phyloP scores from a whole-genome alignment of 1,140 invertebrate species.

The Leptinotarsa texana region DNA sequence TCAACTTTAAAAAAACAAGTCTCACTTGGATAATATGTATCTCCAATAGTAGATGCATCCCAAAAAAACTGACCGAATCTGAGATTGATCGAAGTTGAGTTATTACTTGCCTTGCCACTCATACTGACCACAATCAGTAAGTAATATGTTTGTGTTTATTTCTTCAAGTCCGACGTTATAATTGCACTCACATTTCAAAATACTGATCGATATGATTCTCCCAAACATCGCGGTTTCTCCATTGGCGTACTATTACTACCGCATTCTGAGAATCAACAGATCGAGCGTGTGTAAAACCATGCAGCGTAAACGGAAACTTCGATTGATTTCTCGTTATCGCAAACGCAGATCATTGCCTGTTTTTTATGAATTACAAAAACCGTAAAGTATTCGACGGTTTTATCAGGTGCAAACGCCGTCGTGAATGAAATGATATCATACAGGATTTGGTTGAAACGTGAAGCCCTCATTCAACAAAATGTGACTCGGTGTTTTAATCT shows the following conservation, averaged over 20 bases:
- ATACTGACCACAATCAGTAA: slow-evolving; percentile 2
- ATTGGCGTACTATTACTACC: background rate
- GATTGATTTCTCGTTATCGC: no score
- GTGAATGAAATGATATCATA: background rate
- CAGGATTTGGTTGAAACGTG: background rate
- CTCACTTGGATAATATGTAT: background rate
- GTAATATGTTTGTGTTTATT: background rate
- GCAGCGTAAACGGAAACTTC: no score
- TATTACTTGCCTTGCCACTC: slow-evolving; percentile 1
- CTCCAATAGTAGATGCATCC: background rate
- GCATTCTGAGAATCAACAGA: background rate
- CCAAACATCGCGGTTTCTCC: slow-evolving; percentile 1
- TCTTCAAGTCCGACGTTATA: background rate
- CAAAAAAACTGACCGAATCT: background rate
- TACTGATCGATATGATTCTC: background rate
- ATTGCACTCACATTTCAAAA: background rate
- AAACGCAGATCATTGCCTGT: no score
- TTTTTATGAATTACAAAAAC: no score
- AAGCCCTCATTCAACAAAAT: background rate
- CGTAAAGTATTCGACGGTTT: background rate
- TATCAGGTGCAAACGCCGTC: background rate
- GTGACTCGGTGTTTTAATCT: background rate
- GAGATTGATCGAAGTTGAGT: background rate
- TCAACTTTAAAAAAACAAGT: background rate
- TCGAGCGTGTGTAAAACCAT: no score